Evolutionary conservation across 2,888 invertebrate species (phyloP), one percentile per base, ranked within the genome.

Genomic region (Heliconius hortense): DNA sequence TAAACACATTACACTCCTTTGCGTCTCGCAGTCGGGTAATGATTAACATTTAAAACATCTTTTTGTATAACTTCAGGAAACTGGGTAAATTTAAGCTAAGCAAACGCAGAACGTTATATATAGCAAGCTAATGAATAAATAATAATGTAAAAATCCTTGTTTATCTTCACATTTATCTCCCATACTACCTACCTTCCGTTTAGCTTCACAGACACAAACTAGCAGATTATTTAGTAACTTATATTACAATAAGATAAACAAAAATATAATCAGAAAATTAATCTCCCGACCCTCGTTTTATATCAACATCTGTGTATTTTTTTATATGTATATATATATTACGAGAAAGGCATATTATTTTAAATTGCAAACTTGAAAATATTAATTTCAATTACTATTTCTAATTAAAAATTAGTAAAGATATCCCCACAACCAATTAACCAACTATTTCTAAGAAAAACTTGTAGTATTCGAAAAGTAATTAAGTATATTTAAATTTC

Each of bases 381-480:
- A 11, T 35, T 35, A 39, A 64, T 5, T 39, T 64, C n/a, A 2
- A 13, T 31, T 39, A 39, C 5, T 39, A 4, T 64, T 64, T 64
- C 35, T 31, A n/a, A 35, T 63, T 64, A 35, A 35, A 64, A 35
- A 35, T 1, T 64, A 24, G 13, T 39, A 39, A 24, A 64, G 35
- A 39, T 35, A 63, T 64, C 21, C 31, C 43, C 7, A 35, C 63
- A n/a, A 64, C 24, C 39, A 64, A 64, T 64, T 64, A 64, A 64
- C 13, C 31, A 35, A 35, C n/a, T 11, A 64, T 24, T 39, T 64
- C 39, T 64, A 24, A 39, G 64, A 64, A 64, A 13, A 64, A 64
- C 7, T 64, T 15, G 39, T 39, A 35, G 11, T 35, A 39, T 64
- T 64, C 39, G 39, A 64, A 11, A 39, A 64, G n/a, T 35, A 39